Conservation (phyloP, 2,888 invertebrate species). For the Escarpia spicata region DNA sequence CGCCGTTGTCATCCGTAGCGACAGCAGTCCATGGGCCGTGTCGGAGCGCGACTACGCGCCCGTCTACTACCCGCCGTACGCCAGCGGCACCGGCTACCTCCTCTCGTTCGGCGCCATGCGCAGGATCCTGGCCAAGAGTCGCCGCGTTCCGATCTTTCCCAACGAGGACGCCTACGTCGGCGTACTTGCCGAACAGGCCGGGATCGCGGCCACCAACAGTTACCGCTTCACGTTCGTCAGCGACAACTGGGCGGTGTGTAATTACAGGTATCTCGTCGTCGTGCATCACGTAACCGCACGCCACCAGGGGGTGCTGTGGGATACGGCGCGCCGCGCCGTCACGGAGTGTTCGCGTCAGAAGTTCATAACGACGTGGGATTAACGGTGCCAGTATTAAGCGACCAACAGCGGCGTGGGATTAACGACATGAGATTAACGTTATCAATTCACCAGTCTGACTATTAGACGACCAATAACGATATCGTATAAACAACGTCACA, state of each 20-base stretch:
- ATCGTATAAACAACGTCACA: too few species aligned
- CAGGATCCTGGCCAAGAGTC: slow-evolving; percentile 47
- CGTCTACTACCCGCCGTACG: slow-evolving; percentile 58
- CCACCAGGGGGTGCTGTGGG: slow-evolving; percentile 23
- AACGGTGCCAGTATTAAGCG: neutral
- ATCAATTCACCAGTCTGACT: neutral
- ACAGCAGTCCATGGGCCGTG: slow-evolving; percentile 57
- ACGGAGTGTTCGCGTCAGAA: neutral
- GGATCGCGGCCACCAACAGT: slow-evolving; percentile 52
- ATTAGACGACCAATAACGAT: neutral
- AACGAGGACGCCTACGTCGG: slow-evolving; percentile 64
- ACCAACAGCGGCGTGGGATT: neutral
- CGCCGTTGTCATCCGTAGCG: slow-evolving; percentile 52
- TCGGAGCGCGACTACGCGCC: slow-evolving; percentile 47
- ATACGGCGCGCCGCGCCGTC: slow-evolving; percentile 22
- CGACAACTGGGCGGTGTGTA: slow-evolving; percentile 57
- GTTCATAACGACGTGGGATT: slow-evolving; percentile 16
- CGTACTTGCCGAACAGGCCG: slow-evolving; percentile 50
- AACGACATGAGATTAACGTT: neutral
- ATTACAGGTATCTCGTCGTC: slow-evolving; percentile 59
- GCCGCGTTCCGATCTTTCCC: slow-evolving; percentile 52
- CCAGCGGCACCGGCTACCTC: slow-evolving; percentile 61
- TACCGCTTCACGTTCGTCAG: slow-evolving; percentile 55
- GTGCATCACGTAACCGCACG: slow-evolving; percentile 54
- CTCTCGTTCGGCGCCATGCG: slow-evolving; percentile 54